phyloP scores from a whole-genome alignment of 1,140 invertebrate species.

The Mercenaria mercenaria region DNA sequence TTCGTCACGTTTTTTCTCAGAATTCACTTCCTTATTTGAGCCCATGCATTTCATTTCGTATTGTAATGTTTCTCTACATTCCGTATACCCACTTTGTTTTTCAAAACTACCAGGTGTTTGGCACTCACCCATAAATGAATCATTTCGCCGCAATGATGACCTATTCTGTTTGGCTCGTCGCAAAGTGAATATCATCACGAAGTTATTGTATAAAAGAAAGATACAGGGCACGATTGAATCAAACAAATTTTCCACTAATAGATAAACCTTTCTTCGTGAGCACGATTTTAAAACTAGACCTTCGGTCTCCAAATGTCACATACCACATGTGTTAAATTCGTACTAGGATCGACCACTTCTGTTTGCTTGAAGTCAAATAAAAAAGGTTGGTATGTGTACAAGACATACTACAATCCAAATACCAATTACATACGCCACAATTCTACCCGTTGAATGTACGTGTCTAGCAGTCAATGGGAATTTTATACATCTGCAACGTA shows the following conservation, averaged over 20 bases:
- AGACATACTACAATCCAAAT: background rate
- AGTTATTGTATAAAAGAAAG: background rate
- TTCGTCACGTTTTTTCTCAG: background rate
- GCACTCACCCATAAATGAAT: background rate
- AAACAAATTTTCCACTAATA: background rate
- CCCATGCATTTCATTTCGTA: background rate
- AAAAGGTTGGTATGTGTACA: slow-evolving; percentile 35
- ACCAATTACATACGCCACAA: background rate
- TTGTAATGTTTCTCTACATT: background rate
- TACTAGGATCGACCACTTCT: background rate
- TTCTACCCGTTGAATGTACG: background rate
- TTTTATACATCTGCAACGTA: slow-evolving; percentile 24
- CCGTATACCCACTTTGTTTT: too few species aligned
- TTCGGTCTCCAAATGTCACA: slow-evolving; percentile 6
- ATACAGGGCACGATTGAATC: slow-evolving; percentile 31
- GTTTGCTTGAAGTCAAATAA: slow-evolving; percentile 2
- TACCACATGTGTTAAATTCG: background rate
- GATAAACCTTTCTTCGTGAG: background rate
- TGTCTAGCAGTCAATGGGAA: slow-evolving; percentile 1
- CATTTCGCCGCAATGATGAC: background rate
- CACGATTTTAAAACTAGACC: background rate
- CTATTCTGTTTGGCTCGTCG: slow-evolving; percentile 14
- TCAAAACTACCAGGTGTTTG: background rate
- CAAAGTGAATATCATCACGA: background rate
- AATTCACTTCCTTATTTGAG: background rate